phyloP scores from a whole-genome alignment of 2,797 vertebrate genomes.

The Masticophis lateralis region DNA sequence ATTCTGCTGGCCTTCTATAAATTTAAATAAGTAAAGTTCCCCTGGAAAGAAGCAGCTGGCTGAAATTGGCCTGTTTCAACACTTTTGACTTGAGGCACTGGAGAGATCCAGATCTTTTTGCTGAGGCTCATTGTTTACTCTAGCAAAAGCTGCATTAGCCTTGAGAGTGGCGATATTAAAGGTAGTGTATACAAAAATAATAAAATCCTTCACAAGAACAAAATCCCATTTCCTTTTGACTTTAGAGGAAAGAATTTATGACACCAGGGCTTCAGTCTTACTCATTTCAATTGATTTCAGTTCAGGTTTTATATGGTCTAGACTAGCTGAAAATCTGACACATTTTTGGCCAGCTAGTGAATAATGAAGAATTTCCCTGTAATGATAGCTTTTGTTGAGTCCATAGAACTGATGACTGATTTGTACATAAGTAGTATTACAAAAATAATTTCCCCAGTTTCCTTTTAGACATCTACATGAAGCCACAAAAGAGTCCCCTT shows the following conservation, averaged over 20 bases:
- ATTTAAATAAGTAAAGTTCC: not conserved
- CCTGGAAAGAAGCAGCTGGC: not conserved
- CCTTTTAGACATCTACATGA: not conserved
- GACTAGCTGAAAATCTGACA: not conserved
- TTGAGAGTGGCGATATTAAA: not conserved
- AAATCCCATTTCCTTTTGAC: slow-evolving; percentile 6
- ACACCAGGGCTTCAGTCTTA: not conserved
- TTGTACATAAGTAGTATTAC: not conserved
- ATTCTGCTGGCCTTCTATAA: not conserved
- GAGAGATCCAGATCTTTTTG: not conserved
- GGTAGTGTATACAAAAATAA: not conserved
- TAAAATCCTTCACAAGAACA: not conserved
- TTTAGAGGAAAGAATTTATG: not conserved
- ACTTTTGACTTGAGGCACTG: not conserved
- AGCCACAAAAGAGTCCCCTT: not conserved
- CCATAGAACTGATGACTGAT: not conserved
- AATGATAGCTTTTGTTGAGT: not conserved
- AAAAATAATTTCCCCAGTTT: not conserved
- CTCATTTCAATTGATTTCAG: not conserved
- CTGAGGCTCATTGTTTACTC: not conserved
- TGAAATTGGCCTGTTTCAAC: not conserved
- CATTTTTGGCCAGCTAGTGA: not conserved
- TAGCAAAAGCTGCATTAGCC: not conserved
- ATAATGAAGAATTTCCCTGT: not conserved
- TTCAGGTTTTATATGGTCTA: not conserved